Percentiles rank a stretch among this genome's conserved stretches.
These are phyloP conservation scores for Saguinus imperator DNA, from an alignment of 2,113 vertebrate species.

Conservation along the genomic window DNA sequence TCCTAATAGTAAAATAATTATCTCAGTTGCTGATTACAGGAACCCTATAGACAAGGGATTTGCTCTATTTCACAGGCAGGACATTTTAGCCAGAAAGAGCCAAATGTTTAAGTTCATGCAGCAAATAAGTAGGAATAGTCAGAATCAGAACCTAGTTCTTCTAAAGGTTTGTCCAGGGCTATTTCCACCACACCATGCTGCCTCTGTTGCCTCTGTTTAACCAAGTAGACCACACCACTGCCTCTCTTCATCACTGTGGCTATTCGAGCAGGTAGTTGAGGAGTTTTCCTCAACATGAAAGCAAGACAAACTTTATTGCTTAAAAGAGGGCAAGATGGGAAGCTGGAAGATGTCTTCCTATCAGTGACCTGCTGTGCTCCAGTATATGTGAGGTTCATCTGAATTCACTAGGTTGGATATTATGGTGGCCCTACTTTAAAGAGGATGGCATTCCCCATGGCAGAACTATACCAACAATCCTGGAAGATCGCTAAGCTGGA, in stretches of 20 bases:
- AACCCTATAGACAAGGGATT: background rate
- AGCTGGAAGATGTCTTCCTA: background rate
- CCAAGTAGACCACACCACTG: fast-evolving
- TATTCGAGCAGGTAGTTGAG: background rate
- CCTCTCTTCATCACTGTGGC: background rate
- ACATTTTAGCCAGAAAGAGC: background rate
- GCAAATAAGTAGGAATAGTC: background rate
- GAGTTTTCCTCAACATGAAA: background rate
- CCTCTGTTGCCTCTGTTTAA: background rate
- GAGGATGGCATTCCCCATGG: background rate
- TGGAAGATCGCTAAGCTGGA: background rate
- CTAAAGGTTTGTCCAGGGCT: background rate
- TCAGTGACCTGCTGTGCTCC: background rate
- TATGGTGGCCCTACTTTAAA: background rate
- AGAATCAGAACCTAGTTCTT: background rate
- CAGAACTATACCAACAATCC: background rate
- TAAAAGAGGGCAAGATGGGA: background rate
- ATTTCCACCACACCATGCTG: background rate
- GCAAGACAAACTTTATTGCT: background rate
- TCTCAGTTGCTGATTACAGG: background rate
- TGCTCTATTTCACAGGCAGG: background rate
- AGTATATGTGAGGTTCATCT: background rate
- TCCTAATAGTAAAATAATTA: slow-evolving; percentile 11
- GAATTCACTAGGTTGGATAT: background rate
- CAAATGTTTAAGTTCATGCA: background rate